Percentiles rank a stretch among this genome's conserved stretches.
These are phyloP conservation scores for Coleophora flavipennella DNA, from an alignment of 2,888 invertebrate species.

Conservation along the genomic window DNA sequence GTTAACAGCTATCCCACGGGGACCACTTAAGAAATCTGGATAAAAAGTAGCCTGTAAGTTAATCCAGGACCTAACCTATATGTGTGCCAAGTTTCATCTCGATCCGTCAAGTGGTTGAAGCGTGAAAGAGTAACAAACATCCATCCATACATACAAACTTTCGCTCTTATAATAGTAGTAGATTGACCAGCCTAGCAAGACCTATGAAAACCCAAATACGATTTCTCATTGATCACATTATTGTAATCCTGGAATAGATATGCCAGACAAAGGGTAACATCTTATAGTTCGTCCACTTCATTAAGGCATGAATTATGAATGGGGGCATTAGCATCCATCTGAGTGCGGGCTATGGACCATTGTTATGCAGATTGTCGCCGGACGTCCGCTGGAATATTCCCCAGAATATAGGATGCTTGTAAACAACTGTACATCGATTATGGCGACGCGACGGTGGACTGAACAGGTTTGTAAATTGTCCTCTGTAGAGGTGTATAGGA, in stretches of 20 bases:
- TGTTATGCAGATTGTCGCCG: constrained; percentile 69
- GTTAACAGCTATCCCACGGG: too few relatives aligned
- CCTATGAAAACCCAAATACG: too few relatives aligned
- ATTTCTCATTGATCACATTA: neutral
- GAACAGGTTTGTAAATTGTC: neutral
- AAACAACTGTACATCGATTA: constrained; percentile 31
- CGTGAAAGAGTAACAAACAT: too few relatives aligned
- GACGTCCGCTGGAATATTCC: constrained; percentile 45
- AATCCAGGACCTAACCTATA: too few relatives aligned
- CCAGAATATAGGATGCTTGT: constrained; percentile 43
- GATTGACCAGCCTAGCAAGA: too few relatives aligned
- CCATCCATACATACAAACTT: too few relatives aligned
- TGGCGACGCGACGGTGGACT: too few relatives aligned
- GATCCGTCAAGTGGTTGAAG: too few relatives aligned
- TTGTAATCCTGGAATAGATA: neutral
- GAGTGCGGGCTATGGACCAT: constrained; percentile 43
- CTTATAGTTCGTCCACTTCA: constrained; percentile 49
- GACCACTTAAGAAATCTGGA: too few relatives aligned
- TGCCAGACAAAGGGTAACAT: constrained; percentile 36
- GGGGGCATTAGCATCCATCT: constrained; percentile 62
- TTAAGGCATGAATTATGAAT: constrained; percentile 68
- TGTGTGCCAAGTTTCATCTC: too few relatives aligned
- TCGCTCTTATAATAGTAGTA: too few relatives aligned
- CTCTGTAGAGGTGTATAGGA: neutral
- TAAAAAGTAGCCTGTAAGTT: too few relatives aligned